Base-by-base conservation (phyloP, 2,888 invertebrate species). In the Callyntrura guangdongensis region DNA sequence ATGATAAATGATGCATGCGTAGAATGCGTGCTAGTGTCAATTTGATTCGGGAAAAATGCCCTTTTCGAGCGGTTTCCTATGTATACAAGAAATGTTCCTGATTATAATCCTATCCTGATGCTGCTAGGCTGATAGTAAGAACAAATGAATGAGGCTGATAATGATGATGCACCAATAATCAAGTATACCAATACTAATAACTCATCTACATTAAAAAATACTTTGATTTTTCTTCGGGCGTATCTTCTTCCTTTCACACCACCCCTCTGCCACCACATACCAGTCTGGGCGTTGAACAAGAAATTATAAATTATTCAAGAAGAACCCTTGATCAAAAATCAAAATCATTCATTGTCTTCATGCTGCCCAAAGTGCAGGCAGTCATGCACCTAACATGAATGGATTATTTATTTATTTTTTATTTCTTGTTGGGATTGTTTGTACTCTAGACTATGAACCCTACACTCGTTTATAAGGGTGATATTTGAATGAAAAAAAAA, bases 391-490 rank as follows among this genome's bases (percentile, higher is more conserved):
- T 27, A 83, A 6, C 74, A 49, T 74, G 74, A 74, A 47, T 74
- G 74, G 22, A 22, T 22, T 49, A 9, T 12, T 74, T 17, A n/a
- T n/a, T n/a, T n/a, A n/a, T n/a, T n/a, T n/a, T 17, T 47, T 9
- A 45, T n/a, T 47, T 20, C 0, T 17, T 47, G 11, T 12, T 64
- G 27, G 45, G n/a, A 8, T 36, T 45, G 17, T 17, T 27, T 79
- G 79, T n/a, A 79, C 79, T 79, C 56, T 79, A 59, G 56, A 88
- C 88, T 83, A 53, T 88, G 88, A 5, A 79, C 88, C 82, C 88
- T 88, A 25, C 45, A 17, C 36, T 36, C 36, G 2, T 36, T 36
- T 6, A n/a, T n/a, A n/a, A n/a, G n/a, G n/a, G n/a, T n/a, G n/a
- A n/a, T n/a, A n/a, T 6, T 82, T 27, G 86, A 86, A 86, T 87